These are phyloP conservation scores for Miichthys miiuy DNA, from an alignment of 2,797 vertebrate species.

Conservation along the genomic window DNA sequence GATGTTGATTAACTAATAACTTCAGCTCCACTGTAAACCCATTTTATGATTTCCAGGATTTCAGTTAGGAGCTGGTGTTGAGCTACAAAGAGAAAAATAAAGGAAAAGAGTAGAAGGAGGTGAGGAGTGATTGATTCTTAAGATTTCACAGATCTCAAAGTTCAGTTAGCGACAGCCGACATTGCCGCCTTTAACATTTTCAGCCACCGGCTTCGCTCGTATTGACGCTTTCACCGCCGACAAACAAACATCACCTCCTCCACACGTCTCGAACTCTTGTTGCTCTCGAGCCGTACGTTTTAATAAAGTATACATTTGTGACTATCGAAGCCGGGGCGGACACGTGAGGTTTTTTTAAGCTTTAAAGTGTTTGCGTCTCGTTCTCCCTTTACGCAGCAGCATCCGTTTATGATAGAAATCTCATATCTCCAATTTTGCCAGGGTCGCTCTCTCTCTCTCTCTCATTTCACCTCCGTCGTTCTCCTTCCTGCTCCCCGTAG, in stretches of 20 bases:
- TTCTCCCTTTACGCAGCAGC: conserved; percentile 29
- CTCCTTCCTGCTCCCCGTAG: conserved; percentile 75
- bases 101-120: too few relatives aligned
- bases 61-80: too few relatives aligned
- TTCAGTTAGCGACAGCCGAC: background rate
- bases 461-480: conserved; percentile 74
- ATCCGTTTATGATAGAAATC: conserved; percentile 52
- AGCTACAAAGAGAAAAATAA: too few relatives aligned
- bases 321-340: conserved; percentile 36
- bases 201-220: background rate
- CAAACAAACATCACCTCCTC: background rate
- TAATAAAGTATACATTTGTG: background rate
- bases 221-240: background rate
- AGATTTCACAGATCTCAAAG: background rate
- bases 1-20: background rate
- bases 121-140: too few relatives aligned
- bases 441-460: conserved; percentile 27
- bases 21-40: background rate
- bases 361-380: conserved; percentile 2
- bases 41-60: too few relatives aligned
- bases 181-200: background rate
- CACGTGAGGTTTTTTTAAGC: background rate
- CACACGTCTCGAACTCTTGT: background rate
- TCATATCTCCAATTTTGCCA: conserved; percentile 56
- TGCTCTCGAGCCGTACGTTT: background rate